Evolutionary conservation across 1,140 invertebrate genomes (phyloP).

Genomic region (Bombus confusus): DNA sequence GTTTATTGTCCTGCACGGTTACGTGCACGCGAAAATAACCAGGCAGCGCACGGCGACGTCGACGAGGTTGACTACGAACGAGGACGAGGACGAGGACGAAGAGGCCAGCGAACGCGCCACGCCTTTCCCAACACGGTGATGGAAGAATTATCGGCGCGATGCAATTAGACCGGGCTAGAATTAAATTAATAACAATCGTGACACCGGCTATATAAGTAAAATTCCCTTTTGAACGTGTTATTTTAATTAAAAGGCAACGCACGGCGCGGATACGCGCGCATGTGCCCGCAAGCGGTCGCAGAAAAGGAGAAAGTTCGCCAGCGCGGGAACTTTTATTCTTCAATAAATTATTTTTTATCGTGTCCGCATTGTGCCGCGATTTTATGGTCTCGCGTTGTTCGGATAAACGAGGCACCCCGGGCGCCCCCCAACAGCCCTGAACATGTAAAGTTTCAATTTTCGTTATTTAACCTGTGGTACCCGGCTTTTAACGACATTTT

Average conservation of each 20-base stretch:
- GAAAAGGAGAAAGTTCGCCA: constrained; percentile 41
- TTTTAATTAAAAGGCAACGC: constrained; percentile 51
- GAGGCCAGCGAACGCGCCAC: not conserved
- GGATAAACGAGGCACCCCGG: constrained; percentile 38
- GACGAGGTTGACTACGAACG: not conserved
- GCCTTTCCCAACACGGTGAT: constrained; percentile 21
- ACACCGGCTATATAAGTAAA: constrained; percentile 42
- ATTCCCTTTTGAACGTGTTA: constrained; percentile 48
- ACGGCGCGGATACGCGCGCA: not conserved
- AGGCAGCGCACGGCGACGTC: no score
- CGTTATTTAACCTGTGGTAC: constrained; percentile 50
- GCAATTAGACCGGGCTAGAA: constrained; percentile 54
- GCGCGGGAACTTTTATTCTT: constrained; percentile 45
- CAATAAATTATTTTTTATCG: constrained; percentile 56
- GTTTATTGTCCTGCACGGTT: constrained; percentile 31
- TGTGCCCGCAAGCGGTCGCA: not conserved
- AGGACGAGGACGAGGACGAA: constrained; percentile 8
- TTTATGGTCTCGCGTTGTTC: constrained; percentile 47
- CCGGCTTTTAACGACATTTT: constrained; percentile 56
- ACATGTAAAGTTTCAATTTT: constrained; percentile 58
- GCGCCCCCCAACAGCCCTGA: constrained; percentile 14
- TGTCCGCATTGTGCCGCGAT: constrained; percentile 49
- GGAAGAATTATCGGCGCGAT: constrained; percentile 36
- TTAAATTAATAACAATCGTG: constrained; percentile 52
- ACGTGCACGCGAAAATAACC: not conserved